A percentile compares a stretch with the other conserved stretches of the same genome.
phyloP scores from a whole-genome alignment of 2,797 vertebrate genomes.

The Protosalanx chinensis region DNA sequence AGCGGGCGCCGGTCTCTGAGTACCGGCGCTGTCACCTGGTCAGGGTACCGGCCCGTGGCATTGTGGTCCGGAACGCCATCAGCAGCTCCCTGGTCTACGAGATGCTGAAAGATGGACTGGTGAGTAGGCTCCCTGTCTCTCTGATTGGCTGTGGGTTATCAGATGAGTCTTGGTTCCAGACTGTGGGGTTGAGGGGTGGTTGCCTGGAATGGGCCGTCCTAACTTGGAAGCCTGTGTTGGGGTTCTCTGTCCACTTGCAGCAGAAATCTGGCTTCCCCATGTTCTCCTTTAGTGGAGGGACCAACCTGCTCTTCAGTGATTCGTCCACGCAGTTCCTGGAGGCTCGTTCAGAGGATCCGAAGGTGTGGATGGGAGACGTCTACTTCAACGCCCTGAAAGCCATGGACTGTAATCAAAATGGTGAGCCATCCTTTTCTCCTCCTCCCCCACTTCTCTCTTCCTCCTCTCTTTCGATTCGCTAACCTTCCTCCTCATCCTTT shows the following conservation, averaged over 20 bases:
- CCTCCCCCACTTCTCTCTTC: background rate
- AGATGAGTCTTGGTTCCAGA: background rate
- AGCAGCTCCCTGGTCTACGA: slow-evolving; percentile 71
- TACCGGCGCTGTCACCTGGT: slow-evolving; percentile 84
- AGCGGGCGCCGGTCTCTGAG: slow-evolving; percentile 63
- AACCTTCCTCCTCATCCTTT: background rate
- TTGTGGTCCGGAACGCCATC: slow-evolving; percentile 72
- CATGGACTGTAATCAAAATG: slow-evolving; percentile 77
- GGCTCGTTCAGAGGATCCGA: slow-evolving; percentile 70
- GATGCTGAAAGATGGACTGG: slow-evolving; percentile 82
- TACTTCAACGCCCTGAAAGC: slow-evolving; percentile 79
- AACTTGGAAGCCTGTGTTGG: background rate
- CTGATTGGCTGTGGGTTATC: no score
- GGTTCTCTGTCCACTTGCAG: slow-evolving; percentile 37
- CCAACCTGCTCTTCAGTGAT: slow-evolving; percentile 84
- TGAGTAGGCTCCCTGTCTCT: slow-evolving; percentile 53
- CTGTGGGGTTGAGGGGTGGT: background rate
- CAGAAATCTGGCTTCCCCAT: slow-evolving; percentile 74
- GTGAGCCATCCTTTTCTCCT: slow-evolving; percentile 59
- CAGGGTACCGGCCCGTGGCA: slow-evolving; percentile 78
- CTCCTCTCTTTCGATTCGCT: background rate
- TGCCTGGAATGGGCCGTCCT: background rate
- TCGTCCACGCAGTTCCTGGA: slow-evolving; percentile 66
- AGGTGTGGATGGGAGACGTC: slow-evolving; percentile 79
- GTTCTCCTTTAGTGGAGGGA: slow-evolving; percentile 74